Evolutionary conservation across 2,888 invertebrate genomes (phyloP).

Genomic region (Habrosyne pyritoides): DNA sequence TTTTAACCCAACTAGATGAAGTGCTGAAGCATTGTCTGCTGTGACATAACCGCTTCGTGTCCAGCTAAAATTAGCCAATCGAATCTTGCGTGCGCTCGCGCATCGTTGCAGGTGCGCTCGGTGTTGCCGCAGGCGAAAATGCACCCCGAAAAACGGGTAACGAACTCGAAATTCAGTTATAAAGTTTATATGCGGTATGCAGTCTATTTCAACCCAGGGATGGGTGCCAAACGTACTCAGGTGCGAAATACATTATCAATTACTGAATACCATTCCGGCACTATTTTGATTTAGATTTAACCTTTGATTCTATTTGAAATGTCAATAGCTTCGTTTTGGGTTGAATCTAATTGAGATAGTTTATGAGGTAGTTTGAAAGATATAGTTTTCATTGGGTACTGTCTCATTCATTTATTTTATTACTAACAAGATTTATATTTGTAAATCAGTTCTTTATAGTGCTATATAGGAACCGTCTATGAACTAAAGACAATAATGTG

Average conservation of each 20-base stretch:
- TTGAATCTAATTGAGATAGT: constrained; percentile 14
- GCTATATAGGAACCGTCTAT: no score
- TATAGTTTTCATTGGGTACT: neutral
- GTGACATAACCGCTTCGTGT: constrained; percentile 70
- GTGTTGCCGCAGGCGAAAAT: constrained; percentile 60
- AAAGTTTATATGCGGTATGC: constrained; percentile 26
- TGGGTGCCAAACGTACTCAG: constrained; percentile 63
- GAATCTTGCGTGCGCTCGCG: constrained; percentile 60
- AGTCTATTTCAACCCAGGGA: constrained; percentile 46
- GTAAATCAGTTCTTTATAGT: constrained; percentile 8
- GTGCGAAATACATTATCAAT: constrained; percentile 61
- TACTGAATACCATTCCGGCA: constrained; percentile 54
- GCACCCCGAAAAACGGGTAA: constrained; percentile 47
- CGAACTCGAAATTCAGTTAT: constrained; percentile 15
- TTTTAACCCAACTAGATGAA: constrained; percentile 38
- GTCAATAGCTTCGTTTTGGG: constrained; percentile 25
- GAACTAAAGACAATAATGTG: no score
- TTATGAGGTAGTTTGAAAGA: constrained; percentile 19
- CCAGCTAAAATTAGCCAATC: constrained; percentile 70
- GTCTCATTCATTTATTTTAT: constrained; percentile 17
- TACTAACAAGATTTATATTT: constrained; percentile 10
- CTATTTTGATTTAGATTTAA: constrained; percentile 41
- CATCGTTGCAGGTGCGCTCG: constrained; percentile 71
- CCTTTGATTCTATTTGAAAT: constrained; percentile 40
- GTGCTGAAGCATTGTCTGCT: constrained; percentile 55